Evolutionary conservation across 1,140 invertebrate genomes (phyloP), one percentile per base, ranked within the genome.

Genomic region (Scaptodrosophila lebanonensis): DNA sequence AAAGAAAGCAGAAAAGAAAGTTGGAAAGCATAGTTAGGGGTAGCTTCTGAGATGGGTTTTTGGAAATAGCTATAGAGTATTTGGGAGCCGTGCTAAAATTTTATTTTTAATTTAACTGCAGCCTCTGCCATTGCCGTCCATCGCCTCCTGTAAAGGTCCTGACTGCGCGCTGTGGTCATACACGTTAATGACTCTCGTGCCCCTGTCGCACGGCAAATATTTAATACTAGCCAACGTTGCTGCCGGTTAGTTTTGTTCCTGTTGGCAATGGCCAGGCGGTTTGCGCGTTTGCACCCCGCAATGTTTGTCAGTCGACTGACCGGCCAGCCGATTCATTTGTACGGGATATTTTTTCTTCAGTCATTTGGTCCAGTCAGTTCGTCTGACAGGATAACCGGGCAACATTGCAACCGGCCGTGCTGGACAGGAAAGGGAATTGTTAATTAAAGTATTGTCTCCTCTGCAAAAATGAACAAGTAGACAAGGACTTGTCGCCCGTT

Each of bases 401-500:
- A 6, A 6, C 27, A 29, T 29, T 29, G 27, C 9, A 9, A 6
- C 27, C 9, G 27, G 27, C 16, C 8, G 45, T 1, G 49, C 11
- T 36, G 15, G 17, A n/a, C 40, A 51, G 67, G 51, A 64, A 69
- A 75, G 73, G 73, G 79, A 84, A 84, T 84, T 83, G 79, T 83
- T 83, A 83, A 83, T 83, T 83, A 83, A 83, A 83, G 79, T 83
- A 83, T 83, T 83, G 79, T 83, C 77, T 83, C 77, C 79, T 82
- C 73, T 77, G 68, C 68, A 68, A 77, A 83, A 83, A 83, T 83
- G 79, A 83, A 84, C 79, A 83, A 84, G 79, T 61, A 67, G 69
- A 79, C 79, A 83, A 84, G 72, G 67, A 84, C 72, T 64, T 65
- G 63, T 64, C 58, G 48, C 29, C 43, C 54, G 29, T 43, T 58